Percentiles rank a stretch among this genome's conserved stretches.
Evolutionary conservation across 2,797 vertebrate species (phyloP).

Genomic region (Amniataba percoides): DNA sequence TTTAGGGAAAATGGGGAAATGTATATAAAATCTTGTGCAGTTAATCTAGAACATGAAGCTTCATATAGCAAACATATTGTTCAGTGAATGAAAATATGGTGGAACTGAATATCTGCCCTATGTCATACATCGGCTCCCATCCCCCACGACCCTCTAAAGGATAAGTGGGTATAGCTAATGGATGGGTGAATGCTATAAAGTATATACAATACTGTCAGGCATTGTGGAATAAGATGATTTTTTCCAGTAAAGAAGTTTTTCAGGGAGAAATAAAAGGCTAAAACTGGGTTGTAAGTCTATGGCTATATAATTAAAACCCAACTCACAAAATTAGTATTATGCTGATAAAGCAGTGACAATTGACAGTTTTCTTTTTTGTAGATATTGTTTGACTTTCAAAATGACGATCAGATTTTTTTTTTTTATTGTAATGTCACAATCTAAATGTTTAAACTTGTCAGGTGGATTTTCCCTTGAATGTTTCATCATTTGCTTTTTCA

Average conservation of each 20-base stretch:
- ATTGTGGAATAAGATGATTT: not conserved
- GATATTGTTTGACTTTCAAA: not conserved
- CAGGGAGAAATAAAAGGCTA: not conserved
- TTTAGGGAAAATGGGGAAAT: too few species aligned
- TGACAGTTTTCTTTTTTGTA: not conserved
- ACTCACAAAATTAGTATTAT: not conserved
- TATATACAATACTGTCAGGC: not conserved
- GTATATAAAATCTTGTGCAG: not conserved
- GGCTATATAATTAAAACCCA: not conserved
- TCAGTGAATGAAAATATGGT: not conserved
- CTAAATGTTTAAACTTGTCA: not conserved
- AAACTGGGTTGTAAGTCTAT: not conserved
- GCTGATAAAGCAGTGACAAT: not conserved
- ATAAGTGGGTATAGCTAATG: too few species aligned
- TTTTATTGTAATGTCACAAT: not conserved
- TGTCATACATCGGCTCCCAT: too few species aligned
- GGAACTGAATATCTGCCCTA: too few species aligned
- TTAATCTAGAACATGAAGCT: not conserved
- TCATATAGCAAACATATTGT: too few species aligned
- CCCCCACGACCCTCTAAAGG: too few species aligned
- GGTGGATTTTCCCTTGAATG: not conserved
- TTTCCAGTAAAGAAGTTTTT: not conserved
- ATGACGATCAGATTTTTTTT: not conserved
- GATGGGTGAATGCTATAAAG: too few species aligned
- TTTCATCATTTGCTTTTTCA: conserved; percentile 25